phyloP scores from a whole-genome alignment of 2,888 invertebrate species.

The Heteromyza rotundicornis region DNA sequence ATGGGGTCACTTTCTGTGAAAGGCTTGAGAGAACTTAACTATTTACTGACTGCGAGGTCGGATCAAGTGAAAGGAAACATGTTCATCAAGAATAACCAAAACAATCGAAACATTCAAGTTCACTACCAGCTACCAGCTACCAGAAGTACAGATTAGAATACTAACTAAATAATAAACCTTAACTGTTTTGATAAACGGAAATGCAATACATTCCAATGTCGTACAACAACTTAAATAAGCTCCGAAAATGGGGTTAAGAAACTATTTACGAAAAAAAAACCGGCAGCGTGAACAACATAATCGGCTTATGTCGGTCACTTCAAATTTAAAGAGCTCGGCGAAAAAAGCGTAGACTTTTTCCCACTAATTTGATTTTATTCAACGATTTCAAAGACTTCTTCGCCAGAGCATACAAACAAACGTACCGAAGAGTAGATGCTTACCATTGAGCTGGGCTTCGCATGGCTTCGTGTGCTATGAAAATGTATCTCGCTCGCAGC shows the following conservation, averaged over 20 bases:
- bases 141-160: no score
- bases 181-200: neutral
- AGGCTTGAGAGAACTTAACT: no score
- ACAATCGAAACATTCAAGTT: no score
- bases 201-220: neutral
- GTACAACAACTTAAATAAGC: no score
- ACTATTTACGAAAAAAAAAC: neutral
- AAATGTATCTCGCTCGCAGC: neutral
- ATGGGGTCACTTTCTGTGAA: no score
- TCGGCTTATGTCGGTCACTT: neutral
- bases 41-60: no score
- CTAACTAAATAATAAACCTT: no score
- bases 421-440: neutral
- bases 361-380: constrained; percentile 12
- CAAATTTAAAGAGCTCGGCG: neutral
- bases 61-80: no score
- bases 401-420: neutral
- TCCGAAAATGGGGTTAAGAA: neutral
- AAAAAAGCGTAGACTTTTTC: neutral
- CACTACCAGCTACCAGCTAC: no score
- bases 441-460: no score
- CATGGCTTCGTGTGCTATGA: neutral
- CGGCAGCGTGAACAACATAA: constrained; percentile 1
- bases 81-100: no score
- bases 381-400: constrained; percentile 6